A percentile compares a stretch with the other conserved stretches of the same genome.
Evolutionary conservation across 2,113 vertebrate genomes (phyloP).

Genomic region (Charina bottae): DNA sequence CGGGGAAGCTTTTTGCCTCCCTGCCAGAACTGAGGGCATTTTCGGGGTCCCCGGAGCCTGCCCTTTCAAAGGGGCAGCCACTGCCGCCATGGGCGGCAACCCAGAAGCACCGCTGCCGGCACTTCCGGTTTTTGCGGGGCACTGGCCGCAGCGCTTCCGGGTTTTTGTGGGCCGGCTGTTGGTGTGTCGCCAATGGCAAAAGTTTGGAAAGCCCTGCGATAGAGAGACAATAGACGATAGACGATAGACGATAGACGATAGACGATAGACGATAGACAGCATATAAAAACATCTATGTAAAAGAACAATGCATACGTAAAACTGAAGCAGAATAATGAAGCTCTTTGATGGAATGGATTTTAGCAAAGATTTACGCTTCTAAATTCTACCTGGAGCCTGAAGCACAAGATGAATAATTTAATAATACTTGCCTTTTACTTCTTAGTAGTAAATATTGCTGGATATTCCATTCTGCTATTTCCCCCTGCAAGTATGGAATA

Average conservation of each 20-base stretch:
- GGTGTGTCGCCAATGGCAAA: too few relatives aligned
- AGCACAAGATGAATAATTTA: background rate
- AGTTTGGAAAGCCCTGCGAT: too few relatives aligned
- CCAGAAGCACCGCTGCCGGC: too few relatives aligned
- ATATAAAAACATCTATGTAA: background rate
- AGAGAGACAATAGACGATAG: background rate
- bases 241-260: background rate
- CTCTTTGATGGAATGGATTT: background rate
- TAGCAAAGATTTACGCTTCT: background rate
- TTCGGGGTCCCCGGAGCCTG: too few relatives aligned
- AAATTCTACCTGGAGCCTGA: background rate
- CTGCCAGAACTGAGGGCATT: too few relatives aligned
- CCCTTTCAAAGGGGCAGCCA: too few relatives aligned
- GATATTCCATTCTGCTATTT: background rate
- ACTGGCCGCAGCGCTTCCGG: too few relatives aligned
- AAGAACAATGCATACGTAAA: background rate
- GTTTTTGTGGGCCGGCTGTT: too few relatives aligned
- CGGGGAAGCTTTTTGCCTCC: too few relatives aligned
- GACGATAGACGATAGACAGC: background rate
- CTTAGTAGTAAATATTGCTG: background rate
- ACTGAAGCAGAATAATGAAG: slow-evolving; percentile 2
- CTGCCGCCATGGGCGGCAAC: too few relatives aligned
- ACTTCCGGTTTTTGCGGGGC: too few relatives aligned
- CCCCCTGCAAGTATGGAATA: background rate
- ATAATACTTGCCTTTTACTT: background rate